These are phyloP conservation scores for Tachyglossus aculeatus DNA, from an alignment of 2,797 vertebrate species.

Conservation along the genomic window DNA sequence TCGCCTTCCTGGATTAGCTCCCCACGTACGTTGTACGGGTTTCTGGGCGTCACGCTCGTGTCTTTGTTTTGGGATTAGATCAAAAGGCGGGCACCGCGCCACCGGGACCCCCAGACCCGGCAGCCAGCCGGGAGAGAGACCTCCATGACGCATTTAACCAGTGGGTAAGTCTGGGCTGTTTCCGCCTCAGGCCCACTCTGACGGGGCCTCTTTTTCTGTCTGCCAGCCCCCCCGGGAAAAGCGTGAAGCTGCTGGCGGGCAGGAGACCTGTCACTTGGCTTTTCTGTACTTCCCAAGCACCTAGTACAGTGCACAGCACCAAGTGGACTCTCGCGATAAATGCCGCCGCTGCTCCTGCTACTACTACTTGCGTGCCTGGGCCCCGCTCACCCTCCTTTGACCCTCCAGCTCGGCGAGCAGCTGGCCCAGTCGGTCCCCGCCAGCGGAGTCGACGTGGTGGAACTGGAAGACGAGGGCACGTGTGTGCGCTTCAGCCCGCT, in stretches of 20 bases:
- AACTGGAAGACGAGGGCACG: slow-evolving; percentile 88
- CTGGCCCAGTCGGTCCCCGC: slow-evolving; percentile 83
- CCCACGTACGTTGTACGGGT: background rate
- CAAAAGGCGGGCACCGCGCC: slow-evolving; percentile 36
- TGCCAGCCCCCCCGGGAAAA: too few species aligned
- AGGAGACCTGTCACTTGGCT: too few species aligned
- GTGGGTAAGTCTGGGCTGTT: slow-evolving; percentile 87
- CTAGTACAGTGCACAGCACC: too few species aligned
- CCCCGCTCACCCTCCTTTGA: background rate
- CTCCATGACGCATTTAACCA: slow-evolving; percentile 87
- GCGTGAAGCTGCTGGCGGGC: too few species aligned
- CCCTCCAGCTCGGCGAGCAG: slow-evolving; percentile 86
- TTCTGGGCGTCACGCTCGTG: slow-evolving; percentile 27
- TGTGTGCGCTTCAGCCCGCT: slow-evolving; percentile 93
- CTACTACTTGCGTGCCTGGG: too few species aligned
- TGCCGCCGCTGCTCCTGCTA: too few species aligned
- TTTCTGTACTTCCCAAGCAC: too few species aligned
- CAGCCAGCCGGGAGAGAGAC: slow-evolving; percentile 77
- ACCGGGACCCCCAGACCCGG: slow-evolving; percentile 48
- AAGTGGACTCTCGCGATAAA: too few species aligned
- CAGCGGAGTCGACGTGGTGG: slow-evolving; percentile 88
- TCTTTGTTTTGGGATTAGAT: slow-evolving; percentile 66
- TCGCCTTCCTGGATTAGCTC: too few species aligned
- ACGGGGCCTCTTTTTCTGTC: too few species aligned
- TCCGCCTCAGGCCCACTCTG: too few species aligned